These are phyloP conservation scores for Mastacembelus armatus DNA, from an alignment of 2,797 vertebrate species.

Conservation along the genomic window DNA sequence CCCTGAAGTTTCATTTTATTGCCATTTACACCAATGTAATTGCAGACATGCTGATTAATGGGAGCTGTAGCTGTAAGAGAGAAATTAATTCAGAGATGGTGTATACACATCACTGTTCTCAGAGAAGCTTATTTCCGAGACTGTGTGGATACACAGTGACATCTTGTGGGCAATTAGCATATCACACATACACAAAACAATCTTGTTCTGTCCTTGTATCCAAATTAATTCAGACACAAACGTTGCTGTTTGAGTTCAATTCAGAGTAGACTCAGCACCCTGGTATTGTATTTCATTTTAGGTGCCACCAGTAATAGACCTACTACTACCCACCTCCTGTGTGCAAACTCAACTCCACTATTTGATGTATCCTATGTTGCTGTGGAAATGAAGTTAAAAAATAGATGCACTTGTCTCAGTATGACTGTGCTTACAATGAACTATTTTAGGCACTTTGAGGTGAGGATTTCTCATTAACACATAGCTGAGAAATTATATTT, in stretches of 20 bases:
- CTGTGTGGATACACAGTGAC: conserved; percentile 66
- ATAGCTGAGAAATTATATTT: not conserved
- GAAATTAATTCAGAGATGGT: not conserved
- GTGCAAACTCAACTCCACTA: conserved; percentile 56
- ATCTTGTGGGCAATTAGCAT: conserved; percentile 74
- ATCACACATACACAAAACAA: conserved; percentile 21
- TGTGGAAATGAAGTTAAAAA: conserved; percentile 53
- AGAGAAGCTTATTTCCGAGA: not conserved
- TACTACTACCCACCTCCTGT: conserved; percentile 38
- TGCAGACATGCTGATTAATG: not conserved
- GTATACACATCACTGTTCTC: not conserved
- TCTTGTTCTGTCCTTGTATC: not conserved
- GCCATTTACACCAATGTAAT: not conserved
- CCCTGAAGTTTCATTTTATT: not conserved
- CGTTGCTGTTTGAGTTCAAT: conserved; percentile 40
- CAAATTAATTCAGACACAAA: conserved; percentile 33
- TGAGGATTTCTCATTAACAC: conserved; percentile 22
- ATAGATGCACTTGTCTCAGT: conserved; percentile 42
- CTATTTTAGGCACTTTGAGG: conserved; percentile 2
- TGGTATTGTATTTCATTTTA: conserved; percentile 51
- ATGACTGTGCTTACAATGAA: conserved; percentile 19
- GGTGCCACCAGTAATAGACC: conserved; percentile 38
- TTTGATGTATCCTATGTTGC: conserved; percentile 65
- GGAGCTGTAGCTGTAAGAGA: conserved; percentile 6
- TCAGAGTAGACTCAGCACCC: conserved; percentile 53